Conservation (phyloP, 30 jellyfish, hydroid and myxozoan species). For the Turritopsis rubra region DNA sequence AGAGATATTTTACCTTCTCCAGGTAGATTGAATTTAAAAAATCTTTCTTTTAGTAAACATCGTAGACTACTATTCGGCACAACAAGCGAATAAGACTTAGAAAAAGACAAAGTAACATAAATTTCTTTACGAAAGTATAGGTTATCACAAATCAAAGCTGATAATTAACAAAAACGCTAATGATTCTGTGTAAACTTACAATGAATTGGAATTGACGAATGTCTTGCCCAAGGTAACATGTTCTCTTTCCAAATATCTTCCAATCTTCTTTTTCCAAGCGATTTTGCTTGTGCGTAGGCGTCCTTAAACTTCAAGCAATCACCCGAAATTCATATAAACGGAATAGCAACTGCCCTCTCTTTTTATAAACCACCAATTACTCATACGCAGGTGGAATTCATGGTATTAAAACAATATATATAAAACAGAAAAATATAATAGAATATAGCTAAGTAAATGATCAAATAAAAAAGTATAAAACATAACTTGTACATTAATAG, state of each 20-base stretch:
- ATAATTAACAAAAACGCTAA: too few relatives aligned
- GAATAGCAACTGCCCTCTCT: background rate
- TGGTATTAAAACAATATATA: background rate
- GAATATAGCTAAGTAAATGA: background rate
- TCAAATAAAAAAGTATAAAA: background rate
- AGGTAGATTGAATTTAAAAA: too few relatives aligned
- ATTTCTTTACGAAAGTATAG: too few relatives aligned
- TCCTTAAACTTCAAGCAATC: background rate
- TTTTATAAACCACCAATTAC: background rate
- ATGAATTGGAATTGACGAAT: background rate
- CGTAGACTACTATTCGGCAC: too few relatives aligned
- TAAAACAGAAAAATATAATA: too few relatives aligned
- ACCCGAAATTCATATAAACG: background rate
- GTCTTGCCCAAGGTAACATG: background rate
- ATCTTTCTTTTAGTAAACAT: too few relatives aligned
- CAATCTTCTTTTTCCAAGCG: background rate
- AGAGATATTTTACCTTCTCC: too few relatives aligned
- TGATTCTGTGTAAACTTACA: background rate
- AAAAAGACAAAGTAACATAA: too few relatives aligned
- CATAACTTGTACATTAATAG: background rate
- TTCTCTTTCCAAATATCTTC: background rate
- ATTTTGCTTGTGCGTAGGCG: background rate
- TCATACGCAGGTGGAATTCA: background rate
- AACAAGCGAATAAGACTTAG: too few relatives aligned
- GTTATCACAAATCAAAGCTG: too few relatives aligned